Percentiles rank a stretch among this genome's conserved stretches.
Conservation (phyloP, 2,888 invertebrate genomes). For the Furcula furcula region DNA sequence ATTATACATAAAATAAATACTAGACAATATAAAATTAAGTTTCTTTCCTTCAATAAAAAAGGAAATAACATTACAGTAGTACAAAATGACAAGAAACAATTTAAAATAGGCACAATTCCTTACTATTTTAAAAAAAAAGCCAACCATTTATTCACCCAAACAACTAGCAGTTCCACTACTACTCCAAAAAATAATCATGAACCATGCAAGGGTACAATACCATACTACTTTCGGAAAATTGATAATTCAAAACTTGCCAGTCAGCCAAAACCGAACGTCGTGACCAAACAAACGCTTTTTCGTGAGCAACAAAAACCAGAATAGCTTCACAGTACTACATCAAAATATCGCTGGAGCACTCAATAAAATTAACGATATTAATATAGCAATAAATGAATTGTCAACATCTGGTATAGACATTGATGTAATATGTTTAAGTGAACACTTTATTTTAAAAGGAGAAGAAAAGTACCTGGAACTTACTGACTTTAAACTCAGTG, state of each 20-base stretch:
- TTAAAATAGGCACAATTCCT: not conserved
- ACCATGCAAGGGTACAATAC: slow-evolving; percentile 3
- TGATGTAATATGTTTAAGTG: slow-evolving; percentile 1
- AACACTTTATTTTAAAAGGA: slow-evolving; percentile 1
- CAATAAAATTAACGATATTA: slow-evolving; percentile 4
- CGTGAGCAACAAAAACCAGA: not conserved
- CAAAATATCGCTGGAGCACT: slow-evolving; percentile 6
- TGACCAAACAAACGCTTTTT: too few species aligned
- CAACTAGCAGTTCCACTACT: too few species aligned
- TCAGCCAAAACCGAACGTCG: not conserved
- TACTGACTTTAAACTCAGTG: not conserved
- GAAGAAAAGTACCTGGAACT: slow-evolving; percentile 1
- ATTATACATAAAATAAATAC: slow-evolving; percentile 1
- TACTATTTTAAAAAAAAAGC: not conserved
- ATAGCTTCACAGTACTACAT: not conserved
- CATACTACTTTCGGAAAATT: slow-evolving; percentile 1
- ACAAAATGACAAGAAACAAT: too few species aligned
- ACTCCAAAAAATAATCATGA: too few species aligned
- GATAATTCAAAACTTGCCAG: not conserved
- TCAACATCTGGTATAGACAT: slow-evolving; percentile 1
- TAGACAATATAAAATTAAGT: not conserved
- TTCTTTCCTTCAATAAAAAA: slow-evolving; percentile 2
- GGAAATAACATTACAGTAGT: not conserved
- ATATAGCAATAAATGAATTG: slow-evolving; percentile 1
- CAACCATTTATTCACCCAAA: too few species aligned